These are phyloP conservation scores for Drosophila orosa DNA, from an alignment of 1,140 invertebrate genomes.

Conservation along the genomic window DNA sequence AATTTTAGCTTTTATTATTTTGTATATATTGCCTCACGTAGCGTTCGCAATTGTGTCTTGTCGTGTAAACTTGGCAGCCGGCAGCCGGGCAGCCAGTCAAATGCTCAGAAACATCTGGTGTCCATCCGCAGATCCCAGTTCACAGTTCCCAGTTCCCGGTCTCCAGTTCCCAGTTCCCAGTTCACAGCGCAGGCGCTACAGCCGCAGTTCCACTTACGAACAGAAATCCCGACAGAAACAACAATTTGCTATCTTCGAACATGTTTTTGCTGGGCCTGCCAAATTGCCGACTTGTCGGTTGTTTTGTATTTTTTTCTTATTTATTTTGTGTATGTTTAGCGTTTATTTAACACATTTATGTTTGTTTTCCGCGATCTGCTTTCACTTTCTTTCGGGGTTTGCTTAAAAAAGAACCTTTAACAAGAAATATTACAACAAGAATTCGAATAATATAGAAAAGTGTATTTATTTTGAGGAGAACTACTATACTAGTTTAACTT, in stretches of 20 bases:
- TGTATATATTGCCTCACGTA: constrained; percentile 57
- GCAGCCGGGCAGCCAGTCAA: constrained; percentile 51
- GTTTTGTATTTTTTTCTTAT: constrained; percentile 8
- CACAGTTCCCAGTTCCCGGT: neutral
- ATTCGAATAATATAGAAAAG: neutral
- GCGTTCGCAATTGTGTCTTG: constrained; percentile 57
- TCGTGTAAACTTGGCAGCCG: constrained; percentile 65
- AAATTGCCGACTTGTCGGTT: constrained; percentile 24
- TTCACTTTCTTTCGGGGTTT: constrained; percentile 27
- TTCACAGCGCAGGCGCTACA: constrained; percentile 17
- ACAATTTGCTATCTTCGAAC: constrained; percentile 39
- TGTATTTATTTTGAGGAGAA: neutral
- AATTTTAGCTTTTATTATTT: constrained; percentile 67
- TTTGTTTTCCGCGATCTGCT: constrained; percentile 25
- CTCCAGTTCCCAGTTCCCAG: constrained; percentile 10
- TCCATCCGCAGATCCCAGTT: constrained; percentile 16
- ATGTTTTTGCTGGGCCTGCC: constrained; percentile 47
- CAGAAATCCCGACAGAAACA: constrained; percentile 41
- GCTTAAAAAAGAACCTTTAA: neutral
- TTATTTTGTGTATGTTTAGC: constrained; percentile 11
- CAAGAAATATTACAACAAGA: neutral
- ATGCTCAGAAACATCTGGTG: constrained; percentile 49
- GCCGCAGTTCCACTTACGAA: constrained; percentile 14
- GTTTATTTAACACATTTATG: constrained; percentile 43
- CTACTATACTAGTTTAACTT: neutral